A percentile compares a stretch with the other conserved stretches of the same genome.
These are phyloP conservation scores for Oceanodroma leucorhoa DNA, from an alignment of 2,797 vertebrate species.

Conservation along the genomic window DNA sequence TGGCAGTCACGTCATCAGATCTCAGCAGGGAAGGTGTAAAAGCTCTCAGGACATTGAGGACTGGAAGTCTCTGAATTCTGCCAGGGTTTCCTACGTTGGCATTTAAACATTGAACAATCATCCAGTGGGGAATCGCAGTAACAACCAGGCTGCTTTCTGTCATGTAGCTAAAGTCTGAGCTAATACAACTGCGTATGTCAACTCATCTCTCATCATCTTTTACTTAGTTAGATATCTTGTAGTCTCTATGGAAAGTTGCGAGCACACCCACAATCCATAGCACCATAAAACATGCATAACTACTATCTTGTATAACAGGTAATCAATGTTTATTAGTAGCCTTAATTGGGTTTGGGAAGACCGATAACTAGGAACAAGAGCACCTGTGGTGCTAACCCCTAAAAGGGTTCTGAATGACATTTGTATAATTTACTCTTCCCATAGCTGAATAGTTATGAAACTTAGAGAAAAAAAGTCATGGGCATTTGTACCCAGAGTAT, in stretches of 20 bases:
- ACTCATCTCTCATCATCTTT: not conserved
- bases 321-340: not conserved
- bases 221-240: not conserved
- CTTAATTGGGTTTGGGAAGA: not conserved
- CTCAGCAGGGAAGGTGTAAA: accelerated
- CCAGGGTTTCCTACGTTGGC: not conserved
- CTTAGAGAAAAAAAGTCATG: not conserved
- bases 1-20: accelerated
- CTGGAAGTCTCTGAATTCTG: not conserved
- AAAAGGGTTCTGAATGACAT: not conserved
- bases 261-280: not conserved
- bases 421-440: not conserved
- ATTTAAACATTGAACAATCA: not conserved
- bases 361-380: not conserved
- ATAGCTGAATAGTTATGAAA: not conserved
- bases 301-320: not conserved
- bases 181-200: not conserved
- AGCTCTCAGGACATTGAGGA: not conserved
- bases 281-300: not conserved
- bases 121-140: not conserved
- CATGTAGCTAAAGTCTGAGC: not conserved
- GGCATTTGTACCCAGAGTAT: not conserved
- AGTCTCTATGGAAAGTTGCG: not conserved
- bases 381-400: not conserved
- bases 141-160: not conserved